Evolutionary conservation across 2,888 invertebrate species (phyloP).

Genomic region (Halocaridina rubra): DNA sequence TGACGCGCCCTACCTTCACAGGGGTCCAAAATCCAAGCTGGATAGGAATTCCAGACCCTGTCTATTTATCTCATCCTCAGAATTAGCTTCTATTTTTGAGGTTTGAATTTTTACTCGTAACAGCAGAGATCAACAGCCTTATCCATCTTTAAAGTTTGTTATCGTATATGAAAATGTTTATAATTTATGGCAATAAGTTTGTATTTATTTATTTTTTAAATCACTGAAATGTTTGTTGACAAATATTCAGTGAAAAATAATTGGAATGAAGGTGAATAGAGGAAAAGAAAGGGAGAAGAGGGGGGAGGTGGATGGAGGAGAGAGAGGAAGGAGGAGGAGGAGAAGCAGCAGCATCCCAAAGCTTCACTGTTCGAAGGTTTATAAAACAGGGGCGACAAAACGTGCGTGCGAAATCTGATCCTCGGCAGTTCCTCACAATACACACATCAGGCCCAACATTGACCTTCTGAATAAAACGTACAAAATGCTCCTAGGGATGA

Average conservation of each 20-base stretch:
- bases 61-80: too few relatives aligned
- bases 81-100: too few relatives aligned
- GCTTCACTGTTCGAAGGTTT: not conserved
- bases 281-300: not conserved
- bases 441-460: conserved; percentile 16
- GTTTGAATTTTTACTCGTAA: too few relatives aligned
- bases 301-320: not conserved
- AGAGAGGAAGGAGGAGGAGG: too few relatives aligned
- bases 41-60: conserved; percentile 1
- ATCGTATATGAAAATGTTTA: not conserved
- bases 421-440: conserved; percentile 7
- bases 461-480: conserved; percentile 39
- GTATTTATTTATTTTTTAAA: too few relatives aligned
- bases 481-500: conserved; percentile 26
- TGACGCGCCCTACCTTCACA: conserved; percentile 3
- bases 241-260: not conserved
- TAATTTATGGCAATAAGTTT: not conserved
- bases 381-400: conserved; percentile 7
- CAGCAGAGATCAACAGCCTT: not conserved
- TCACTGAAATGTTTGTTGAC: too few relatives aligned
- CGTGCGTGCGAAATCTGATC: conserved; percentile 15
- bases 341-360: not conserved
- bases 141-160: not conserved
- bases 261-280: not conserved
- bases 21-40: not conserved